Evolutionary conservation across 2,113 vertebrate genomes (phyloP), one percentile per base, ranked within the genome.

Genomic region (Misgurnus mizolepis): DNA sequence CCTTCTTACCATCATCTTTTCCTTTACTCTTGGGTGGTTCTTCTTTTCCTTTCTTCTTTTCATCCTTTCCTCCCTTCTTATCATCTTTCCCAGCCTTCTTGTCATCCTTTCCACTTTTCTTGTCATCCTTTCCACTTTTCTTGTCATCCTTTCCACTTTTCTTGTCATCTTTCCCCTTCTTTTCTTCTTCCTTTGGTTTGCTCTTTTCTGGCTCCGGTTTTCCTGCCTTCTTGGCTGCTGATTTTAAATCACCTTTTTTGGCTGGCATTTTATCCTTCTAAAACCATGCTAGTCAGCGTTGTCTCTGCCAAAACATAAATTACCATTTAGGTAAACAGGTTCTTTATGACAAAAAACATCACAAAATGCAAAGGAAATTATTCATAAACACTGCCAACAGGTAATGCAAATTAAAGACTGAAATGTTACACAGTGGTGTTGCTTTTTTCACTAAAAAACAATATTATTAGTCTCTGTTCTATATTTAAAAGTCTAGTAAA

Each of bases 201-300:
- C 78, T 76, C 40, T 87, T 88, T 62, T 87, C 85, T 39, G 87
- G 69, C 27, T 89, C 84, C 4, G 85, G 87, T 64, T 87, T 91
- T 34, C 83, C 88, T 39, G 83, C 87, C 56, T 90, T 90, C 84
- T 91, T 93, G n/a, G 83, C 87, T 41, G 80, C 85, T 45, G 86
- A 53, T 74, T 90, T 90, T 39, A 86, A 4, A 77, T 95, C 93
- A 89, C 80, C 85, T 86, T 95, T 97, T 89, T 95, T 96, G 78
- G 91, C 90, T 0, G 49, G 94, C 95, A 96, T 96, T 80, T 85
- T 74, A 69, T 86, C 1, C 4, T 85, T 9, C 39, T 90, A 86
- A 0, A 58, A 87, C 87, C 91, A 92, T 91, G 88, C 89, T 91
- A 92, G 67, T 68, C 40, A 53, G 43, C 49, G 4, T 17, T 27